Base-by-base conservation (phyloP, 1,140 invertebrate species). In the Lucilia sericata region DNA sequence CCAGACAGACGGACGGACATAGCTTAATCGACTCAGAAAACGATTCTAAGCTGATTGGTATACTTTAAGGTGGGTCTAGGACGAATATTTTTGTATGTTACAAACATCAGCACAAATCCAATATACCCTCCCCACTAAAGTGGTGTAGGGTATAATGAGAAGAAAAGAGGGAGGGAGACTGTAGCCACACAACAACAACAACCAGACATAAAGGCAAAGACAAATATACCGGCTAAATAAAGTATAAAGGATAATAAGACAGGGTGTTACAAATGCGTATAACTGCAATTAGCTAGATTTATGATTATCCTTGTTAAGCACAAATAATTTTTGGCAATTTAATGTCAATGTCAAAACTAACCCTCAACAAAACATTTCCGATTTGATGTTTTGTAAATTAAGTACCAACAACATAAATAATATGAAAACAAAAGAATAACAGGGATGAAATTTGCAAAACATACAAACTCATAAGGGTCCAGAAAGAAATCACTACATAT, bases 281-380 rank as follows among this genome's bases (percentile, higher is more conserved):
- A 88, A 89, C 85, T 88, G 89, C 87, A 90, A 90, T 90, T 90
- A 90, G 88, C 87, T 86, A 90, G 88, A 90, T 90, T 90, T 90
- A 90, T 90, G 88, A 90, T 90, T 90, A 90, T 90, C 89, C 88
- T 87, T 89, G 89, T 90, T 90, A 90, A 88, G 87, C 86, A 85
- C 88, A 88, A 89, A 90, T 90, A 88, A 90, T 89, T 88, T 89
- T 88, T 87, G 51, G 25, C 51, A 60, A 85, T 87, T 87, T 87
- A 88, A 89, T 89, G 87, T 85, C 83, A 89, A 80, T 80, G 76
- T 80, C 76, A 80, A 80, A 80, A 80, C 76, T 80, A 80, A 80
- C 76, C 76, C 76, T 78, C n/a, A 51, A 47, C n/a, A 51, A 47
- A 51, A 51, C 19, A 80, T 78, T 47, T 51, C 76, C 34, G 74